Percentiles rank a stretch among this genome's conserved stretches.
Evolutionary conservation across 1,140 invertebrate species (phyloP).

Genomic region (Drosophila rhopaloa): DNA sequence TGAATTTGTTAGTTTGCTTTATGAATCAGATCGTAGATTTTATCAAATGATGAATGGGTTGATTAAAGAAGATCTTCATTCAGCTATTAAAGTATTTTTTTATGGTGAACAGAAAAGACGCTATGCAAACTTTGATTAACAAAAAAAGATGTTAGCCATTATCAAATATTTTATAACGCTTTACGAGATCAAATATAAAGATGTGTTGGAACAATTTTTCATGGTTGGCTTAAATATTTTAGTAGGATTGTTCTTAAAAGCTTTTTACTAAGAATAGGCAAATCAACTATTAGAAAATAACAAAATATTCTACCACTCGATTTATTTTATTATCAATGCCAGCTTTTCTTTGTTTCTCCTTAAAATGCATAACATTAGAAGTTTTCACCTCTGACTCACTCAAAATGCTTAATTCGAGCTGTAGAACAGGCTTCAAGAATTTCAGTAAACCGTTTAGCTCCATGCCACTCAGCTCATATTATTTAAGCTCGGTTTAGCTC

Average conservation of each 20-base stretch:
- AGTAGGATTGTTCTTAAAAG: no score
- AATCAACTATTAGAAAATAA: neutral
- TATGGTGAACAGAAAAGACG: neutral
- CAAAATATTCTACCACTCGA: neutral
- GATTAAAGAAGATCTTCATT: conserved; percentile 4
- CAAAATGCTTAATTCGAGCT: conserved; percentile 8
- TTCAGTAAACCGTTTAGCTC: conserved; percentile 36
- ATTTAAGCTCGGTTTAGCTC: conserved; percentile 14
- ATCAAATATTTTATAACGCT: neutral
- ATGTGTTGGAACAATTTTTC: no score
- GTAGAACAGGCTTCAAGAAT: conserved; percentile 35
- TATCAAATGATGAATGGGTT: neutral
- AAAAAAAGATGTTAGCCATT: neutral
- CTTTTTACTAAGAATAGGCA: no score
- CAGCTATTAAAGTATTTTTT: neutral
- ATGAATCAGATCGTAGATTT: conserved; percentile 6
- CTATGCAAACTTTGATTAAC: neutral
- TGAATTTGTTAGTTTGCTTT: neutral
- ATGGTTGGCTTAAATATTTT: no score
- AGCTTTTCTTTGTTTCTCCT: neutral
- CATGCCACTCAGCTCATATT: conserved; percentile 31
- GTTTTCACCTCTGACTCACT: conserved; percentile 47
- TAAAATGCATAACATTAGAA: neutral
- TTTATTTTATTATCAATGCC: neutral
- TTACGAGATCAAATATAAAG: no score